A percentile compares a stretch with the other conserved stretches of the same genome.
These are phyloP conservation scores for Labeo catla DNA, from an alignment of 2,113 vertebrate genomes.

Conservation along the genomic window DNA sequence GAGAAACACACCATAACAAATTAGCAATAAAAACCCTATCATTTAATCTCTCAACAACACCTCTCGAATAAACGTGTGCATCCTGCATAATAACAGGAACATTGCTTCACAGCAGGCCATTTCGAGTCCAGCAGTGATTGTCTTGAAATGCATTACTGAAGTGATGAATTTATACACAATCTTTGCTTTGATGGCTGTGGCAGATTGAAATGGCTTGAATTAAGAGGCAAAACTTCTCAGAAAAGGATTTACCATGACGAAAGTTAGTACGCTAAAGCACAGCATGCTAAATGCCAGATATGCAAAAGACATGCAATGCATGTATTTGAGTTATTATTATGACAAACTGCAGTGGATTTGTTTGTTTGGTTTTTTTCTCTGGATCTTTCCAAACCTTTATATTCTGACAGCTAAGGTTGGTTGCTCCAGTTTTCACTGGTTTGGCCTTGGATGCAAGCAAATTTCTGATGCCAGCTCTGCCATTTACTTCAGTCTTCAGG, in stretches of 20 bases:
- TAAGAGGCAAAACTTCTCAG: not conserved
- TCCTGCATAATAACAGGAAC: not conserved
- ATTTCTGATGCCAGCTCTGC: not conserved
- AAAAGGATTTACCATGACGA: not conserved
- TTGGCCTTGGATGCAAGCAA: not conserved
- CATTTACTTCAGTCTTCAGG: not conserved
- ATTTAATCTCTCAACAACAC: not conserved
- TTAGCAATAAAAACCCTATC: not conserved
- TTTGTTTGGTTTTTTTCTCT: not conserved
- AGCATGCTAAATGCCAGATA: not conserved
- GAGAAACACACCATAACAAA: not conserved
- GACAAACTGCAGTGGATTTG: not conserved
- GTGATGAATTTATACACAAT: not conserved
- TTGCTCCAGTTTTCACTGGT: not conserved
- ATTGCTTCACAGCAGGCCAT: not conserved
- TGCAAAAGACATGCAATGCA: not conserved
- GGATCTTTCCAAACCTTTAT: not conserved
- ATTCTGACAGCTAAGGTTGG: not conserved
- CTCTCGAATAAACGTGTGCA: not conserved
- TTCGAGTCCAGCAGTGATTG: not conserved
- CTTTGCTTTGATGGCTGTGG: not conserved
- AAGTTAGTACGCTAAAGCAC: not conserved
- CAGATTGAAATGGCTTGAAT: not conserved
- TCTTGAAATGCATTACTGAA: conserved; percentile 8
- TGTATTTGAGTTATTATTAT: not conserved